A percentile compares a stretch with the other conserved stretches of the same genome.
Evolutionary conservation across 2,113 vertebrate genomes (phyloP).

Genomic region (Physeter macrocephalus): DNA sequence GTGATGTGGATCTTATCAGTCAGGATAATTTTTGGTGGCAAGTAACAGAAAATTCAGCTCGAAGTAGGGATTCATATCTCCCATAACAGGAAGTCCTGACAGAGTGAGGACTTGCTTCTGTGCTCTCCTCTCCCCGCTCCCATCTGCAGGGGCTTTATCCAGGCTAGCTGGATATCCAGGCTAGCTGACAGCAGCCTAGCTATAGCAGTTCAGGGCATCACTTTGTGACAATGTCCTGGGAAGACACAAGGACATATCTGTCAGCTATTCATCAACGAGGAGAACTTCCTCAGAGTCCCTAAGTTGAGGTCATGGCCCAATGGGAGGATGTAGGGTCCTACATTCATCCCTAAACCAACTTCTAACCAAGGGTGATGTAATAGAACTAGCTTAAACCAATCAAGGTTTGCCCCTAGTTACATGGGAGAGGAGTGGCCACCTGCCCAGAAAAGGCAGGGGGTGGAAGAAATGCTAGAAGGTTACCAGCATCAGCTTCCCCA

Average conservation of each 20-base stretch:
- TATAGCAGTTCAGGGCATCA: neutral
- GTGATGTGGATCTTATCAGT: neutral
- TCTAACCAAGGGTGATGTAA: too few relatives aligned
- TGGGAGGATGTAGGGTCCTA: neutral
- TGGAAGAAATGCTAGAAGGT: neutral
- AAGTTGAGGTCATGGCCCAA: neutral
- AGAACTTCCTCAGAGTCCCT: neutral
- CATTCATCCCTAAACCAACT: too few relatives aligned
- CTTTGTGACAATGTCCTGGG: neutral
- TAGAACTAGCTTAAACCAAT: neutral
- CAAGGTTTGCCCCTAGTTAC: neutral
- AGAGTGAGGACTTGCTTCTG: neutral
- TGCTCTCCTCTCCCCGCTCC: accelerated
- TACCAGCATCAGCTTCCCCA: neutral
- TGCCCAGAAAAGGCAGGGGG: neutral
- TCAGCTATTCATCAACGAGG: neutral
- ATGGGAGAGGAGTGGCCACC: neutral
- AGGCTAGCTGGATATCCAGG: too few relatives aligned
- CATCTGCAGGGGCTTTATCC: neutral
- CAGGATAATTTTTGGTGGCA: neutral
- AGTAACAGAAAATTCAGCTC: neutral
- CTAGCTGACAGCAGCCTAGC: neutral
- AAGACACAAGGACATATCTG: neutral
- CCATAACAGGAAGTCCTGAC: neutral
- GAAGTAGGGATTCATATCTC: neutral